Evolutionary conservation across 2,113 vertebrate species (phyloP), one percentile per base, ranked within the genome.

Genomic region (Lepisosteus oculatus): DNA sequence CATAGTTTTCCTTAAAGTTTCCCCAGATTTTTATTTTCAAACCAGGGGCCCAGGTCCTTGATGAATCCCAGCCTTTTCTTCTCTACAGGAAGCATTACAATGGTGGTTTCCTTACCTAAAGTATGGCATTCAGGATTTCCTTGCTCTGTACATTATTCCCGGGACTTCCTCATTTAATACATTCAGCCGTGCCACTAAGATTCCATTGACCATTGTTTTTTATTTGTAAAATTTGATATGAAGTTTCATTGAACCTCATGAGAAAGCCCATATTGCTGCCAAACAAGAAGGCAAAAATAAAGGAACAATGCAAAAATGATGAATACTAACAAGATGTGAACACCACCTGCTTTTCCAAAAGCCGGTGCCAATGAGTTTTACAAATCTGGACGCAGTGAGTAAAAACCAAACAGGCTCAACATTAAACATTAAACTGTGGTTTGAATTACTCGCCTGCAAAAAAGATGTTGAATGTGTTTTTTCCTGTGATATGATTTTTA

Each of bases 111-210:
- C 44, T 12, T 8, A 11, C 66, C 62, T 13, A 4, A 62, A 12
- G 14, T 55, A 41, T 63, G 29, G 61, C 55, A 41, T 8, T 67
- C 65, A 12, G 65, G 65, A 73, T 62, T 68, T 68, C 56, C 65
- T 43, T 55, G 56, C 42, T 17, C 65, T 62, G 72, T 73, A 62
- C 51, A 59, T 62, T 61, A 15, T 75, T 70, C 68, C 45, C 29
- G 11, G 43, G 47, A n/a, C 61, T 61, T 65, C 67, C 73, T 57
- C 5, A 2, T 7, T 59, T 41, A 41, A 3, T 62, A 17, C 51
- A 51, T 61, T 44, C 6, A 29, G 45, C 61, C 11, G 65, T 13
- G 44, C 65, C 61, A 54, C 43, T 5, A 2, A 12, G 54, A 41
- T 6, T 9, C 3, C 42, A 14, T 15, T 1, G n/a, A 44, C 56